A percentile compares a stretch with the other conserved stretches of the same genome.
These are phyloP conservation scores for Acronicta psi DNA, from an alignment of 2,888 invertebrate species.

Conservation along the genomic window DNA sequence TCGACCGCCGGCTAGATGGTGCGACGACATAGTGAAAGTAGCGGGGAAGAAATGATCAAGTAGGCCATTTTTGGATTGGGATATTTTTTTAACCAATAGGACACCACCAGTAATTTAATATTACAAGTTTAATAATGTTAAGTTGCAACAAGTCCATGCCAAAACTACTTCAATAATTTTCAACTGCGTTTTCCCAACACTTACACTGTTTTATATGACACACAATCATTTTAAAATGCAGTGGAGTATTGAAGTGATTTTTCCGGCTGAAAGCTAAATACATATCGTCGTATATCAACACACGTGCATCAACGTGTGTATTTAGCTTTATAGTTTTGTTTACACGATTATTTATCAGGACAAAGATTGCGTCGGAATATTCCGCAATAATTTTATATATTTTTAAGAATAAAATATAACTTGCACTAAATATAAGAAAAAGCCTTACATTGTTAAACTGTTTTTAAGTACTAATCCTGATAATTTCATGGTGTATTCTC, in stretches of 20 bases:
- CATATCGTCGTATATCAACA: no score
- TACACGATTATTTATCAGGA: background rate
- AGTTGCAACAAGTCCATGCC: slow-evolving; percentile 14
- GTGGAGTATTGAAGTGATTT: slow-evolving; percentile 15
- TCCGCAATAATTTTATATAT: no score
- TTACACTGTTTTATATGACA: slow-evolving; percentile 33
- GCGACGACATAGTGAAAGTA: no score
- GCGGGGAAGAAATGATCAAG: no score
- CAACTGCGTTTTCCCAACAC: slow-evolving; percentile 22
- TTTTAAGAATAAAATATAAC: background rate
- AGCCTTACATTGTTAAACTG: no score
- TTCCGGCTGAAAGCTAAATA: background rate
- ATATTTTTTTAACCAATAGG: background rate
- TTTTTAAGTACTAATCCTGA: no score
- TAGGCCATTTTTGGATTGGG: background rate
- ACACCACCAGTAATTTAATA: background rate
- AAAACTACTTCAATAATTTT: slow-evolving; percentile 6
- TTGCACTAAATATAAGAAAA: background rate
- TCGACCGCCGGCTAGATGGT: no score
- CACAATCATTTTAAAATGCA: slow-evolving; percentile 26
- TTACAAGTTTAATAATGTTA: slow-evolving; percentile 9
- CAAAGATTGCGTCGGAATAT: no score
- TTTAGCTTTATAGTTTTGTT: background rate
- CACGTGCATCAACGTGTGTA: no score
- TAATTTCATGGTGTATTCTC: background rate